Evolutionary conservation across 2,888 invertebrate species (phyloP).

Genomic region (Hetaerina titia): DNA sequence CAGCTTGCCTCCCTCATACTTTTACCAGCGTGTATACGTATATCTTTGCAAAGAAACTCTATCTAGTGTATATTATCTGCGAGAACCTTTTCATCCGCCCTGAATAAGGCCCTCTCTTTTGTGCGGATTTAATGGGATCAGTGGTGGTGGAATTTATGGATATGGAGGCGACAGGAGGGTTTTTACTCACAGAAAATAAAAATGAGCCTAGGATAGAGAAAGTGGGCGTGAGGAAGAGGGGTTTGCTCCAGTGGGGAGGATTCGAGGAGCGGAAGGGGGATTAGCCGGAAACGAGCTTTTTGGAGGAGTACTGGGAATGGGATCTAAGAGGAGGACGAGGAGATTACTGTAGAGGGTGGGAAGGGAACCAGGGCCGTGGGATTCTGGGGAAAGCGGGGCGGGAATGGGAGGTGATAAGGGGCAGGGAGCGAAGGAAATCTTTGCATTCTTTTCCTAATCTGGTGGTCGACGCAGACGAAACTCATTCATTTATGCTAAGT

Average conservation of each 20-base stretch:
- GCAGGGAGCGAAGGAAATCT: not conserved
- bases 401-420: not conserved
- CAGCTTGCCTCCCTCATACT: not conserved
- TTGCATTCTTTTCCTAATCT: not conserved
- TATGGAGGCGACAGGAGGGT: not conserved
- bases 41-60: conserved; percentile 39
- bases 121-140: conserved; percentile 59
- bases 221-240: not conserved
- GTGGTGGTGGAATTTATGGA: conserved; percentile 54
- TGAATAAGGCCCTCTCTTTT: conserved; percentile 36
- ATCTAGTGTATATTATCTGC: conserved; percentile 41
- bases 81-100: conserved; percentile 45
- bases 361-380: not conserved
- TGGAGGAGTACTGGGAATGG: not conserved
- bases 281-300: not conserved
- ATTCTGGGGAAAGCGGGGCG: not conserved
- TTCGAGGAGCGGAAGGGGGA: not conserved
- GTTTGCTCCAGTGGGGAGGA: not conserved
- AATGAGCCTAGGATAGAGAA: not conserved
- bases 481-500: not conserved
- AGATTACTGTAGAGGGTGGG: not conserved
- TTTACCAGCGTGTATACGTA: conserved; percentile 6
- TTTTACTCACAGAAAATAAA: not conserved
- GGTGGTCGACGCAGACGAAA: not conserved
- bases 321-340: not conserved